Percentiles rank a stretch among this genome's conserved stretches.
Conservation (phyloP, 2,113 vertebrate genomes). For the Typhlomys cinereus region DNA sequence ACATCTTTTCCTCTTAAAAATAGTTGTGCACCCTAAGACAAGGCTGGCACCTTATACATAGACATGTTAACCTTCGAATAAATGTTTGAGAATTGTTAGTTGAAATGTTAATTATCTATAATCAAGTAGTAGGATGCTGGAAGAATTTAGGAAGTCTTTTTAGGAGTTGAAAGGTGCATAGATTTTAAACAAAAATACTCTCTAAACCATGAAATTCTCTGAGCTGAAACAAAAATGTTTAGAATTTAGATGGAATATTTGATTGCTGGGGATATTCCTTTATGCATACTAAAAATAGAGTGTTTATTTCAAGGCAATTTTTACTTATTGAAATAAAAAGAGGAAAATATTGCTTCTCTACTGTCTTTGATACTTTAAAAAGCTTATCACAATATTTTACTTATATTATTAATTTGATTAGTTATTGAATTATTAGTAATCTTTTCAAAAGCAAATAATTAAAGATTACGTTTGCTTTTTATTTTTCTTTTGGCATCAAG, state of each 20-base stretch:
- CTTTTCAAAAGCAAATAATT: constrained; percentile 30
- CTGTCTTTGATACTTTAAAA: constrained; percentile 33
- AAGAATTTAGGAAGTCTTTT: constrained; percentile 62
- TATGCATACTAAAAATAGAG: constrained; percentile 53
- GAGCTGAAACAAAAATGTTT: constrained; percentile 57
- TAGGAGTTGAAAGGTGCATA: constrained; percentile 24
- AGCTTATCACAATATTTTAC: background rate
- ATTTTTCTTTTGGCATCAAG: background rate
- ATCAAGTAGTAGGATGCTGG: background rate
- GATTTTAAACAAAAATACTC: constrained; percentile 42
- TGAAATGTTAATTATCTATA: constrained; percentile 26
- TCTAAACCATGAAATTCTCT: constrained; percentile 54
- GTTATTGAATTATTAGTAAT: constrained; percentile 47
- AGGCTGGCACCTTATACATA: background rate
- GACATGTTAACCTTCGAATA: constrained; percentile 23
- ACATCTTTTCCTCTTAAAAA: background rate
- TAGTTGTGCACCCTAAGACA: background rate
- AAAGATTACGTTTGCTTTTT: background rate
- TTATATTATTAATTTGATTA: constrained; percentile 36
- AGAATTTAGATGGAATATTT: constrained; percentile 50
- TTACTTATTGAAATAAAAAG: constrained; percentile 62
- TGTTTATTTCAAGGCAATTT: constrained; percentile 55
- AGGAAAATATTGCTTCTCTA: constrained; percentile 35
- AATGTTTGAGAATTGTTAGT: background rate
- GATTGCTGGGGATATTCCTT: constrained; percentile 54